A percentile compares a stretch with the other conserved stretches of the same genome.
These are phyloP conservation scores for Dolichopus griseipennis DNA, from an alignment of 2,888 invertebrate species.

Conservation along the genomic window DNA sequence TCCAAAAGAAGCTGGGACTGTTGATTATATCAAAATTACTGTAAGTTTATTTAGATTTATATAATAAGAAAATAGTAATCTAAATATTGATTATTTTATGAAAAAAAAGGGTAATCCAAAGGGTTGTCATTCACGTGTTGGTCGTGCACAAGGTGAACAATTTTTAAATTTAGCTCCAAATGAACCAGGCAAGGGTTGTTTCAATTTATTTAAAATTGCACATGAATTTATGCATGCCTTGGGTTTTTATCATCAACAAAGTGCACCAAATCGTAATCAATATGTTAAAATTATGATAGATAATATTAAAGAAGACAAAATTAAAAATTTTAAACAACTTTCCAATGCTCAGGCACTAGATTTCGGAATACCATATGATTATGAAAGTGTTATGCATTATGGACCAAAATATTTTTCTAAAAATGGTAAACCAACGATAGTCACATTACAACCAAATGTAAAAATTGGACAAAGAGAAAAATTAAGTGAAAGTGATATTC, in stretches of 20 bases:
- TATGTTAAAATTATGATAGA: constrained; percentile 50
- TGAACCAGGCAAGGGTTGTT: constrained; percentile 30
- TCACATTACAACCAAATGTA: constrained; percentile 39
- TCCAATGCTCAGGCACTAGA: constrained; percentile 47
- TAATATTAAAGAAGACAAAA: constrained; percentile 46
- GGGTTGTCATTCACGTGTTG: constrained; percentile 68
- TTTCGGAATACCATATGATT: constrained; percentile 64
- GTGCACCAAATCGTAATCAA: constrained; percentile 62
- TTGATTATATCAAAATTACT: constrained; percentile 19
- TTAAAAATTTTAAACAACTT: constrained; percentile 61
- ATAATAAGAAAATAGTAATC: neutral
- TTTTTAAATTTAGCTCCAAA: constrained; percentile 19
- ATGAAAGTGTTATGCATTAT: constrained; percentile 73
- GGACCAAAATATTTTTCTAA: constrained; percentile 60
- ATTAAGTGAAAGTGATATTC: constrained; percentile 23
- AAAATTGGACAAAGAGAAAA: constrained; percentile 25
- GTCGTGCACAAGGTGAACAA: constrained; percentile 46
- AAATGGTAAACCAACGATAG: constrained; percentile 60
- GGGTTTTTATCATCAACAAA: constrained; percentile 75
- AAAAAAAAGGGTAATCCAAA: constrained; percentile 24
- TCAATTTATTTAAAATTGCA: constrained; percentile 49
- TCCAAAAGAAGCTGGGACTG: constrained; percentile 41
- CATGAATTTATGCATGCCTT: constrained; percentile 71
- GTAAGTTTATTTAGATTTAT: neutral
- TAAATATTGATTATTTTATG: neutral